Conservation (phyloP, 1,140 invertebrate species). For the Zaprionus gabonicus region DNA sequence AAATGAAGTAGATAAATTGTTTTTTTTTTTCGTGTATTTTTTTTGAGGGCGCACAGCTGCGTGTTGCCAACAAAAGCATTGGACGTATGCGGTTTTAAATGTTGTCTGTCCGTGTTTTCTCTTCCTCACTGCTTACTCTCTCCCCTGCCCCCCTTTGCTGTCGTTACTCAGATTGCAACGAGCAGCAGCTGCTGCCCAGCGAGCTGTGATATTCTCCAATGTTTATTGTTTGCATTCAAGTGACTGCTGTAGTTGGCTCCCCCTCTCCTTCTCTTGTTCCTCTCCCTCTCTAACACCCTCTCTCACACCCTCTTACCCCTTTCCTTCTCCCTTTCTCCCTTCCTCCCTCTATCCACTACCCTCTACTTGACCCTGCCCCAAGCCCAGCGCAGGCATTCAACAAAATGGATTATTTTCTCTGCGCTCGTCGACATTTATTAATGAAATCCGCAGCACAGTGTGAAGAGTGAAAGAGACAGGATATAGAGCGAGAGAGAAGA, state of each 20-base stretch:
- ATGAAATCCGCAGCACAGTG: constrained; percentile 64
- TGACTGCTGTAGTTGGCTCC: constrained; percentile 20
- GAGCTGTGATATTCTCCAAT: constrained; percentile 70
- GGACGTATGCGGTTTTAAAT: constrained; percentile 58
- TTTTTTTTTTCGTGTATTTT: constrained; percentile 33
- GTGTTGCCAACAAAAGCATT: constrained; percentile 72
- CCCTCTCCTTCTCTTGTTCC: not conserved
- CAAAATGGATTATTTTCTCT: constrained; percentile 73
- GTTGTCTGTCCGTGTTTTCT: constrained; percentile 5
- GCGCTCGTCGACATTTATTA: constrained; percentile 73
- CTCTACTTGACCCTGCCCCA: not conserved
- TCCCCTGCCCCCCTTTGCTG: too few relatives aligned
- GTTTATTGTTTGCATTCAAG: constrained; percentile 75
- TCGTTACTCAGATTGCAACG: constrained; percentile 25
- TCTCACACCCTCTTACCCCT: not conserved
- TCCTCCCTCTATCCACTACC: not conserved
- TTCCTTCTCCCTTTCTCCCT: not conserved
- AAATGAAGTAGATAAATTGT: constrained; percentile 76
- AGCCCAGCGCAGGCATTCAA: constrained; percentile 29
- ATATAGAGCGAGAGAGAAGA: not conserved
- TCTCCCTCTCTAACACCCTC: not conserved
- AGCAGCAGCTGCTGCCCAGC: constrained; percentile 59
- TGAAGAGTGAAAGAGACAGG: not conserved
- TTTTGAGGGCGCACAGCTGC: constrained; percentile 26
- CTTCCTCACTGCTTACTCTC: not conserved